Base-by-base conservation (phyloP, 2,888 invertebrate species). In the Macrosoma leucophasiata region DNA sequence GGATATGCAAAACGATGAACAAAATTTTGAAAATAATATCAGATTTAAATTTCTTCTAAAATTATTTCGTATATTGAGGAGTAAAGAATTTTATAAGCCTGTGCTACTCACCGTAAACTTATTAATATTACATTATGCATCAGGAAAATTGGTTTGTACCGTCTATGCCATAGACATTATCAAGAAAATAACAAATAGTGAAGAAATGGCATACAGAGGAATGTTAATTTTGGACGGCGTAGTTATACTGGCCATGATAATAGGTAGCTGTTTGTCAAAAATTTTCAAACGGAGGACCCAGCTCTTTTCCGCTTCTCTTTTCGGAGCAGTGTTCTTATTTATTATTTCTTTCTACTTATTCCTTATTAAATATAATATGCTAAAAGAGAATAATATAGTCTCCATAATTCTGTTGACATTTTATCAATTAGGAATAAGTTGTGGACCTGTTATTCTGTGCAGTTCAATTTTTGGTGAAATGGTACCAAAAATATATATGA, bases 351-450 rank as follows among this genome's bases (percentile, higher is more conserved):
- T 47, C 2, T 52, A 52, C 31, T 41, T 51, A 9, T 56, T 45
- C 34, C 23, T 52, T 12, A 24, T 46, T 2, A 36, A n/a, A n/a
- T n/a, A n/a, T n/a, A n/a, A n/a, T n/a, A n/a, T n/a, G n/a, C n/a
- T n/a, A n/a, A n/a, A n/a, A n/a, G n/a, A n/a, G n/a, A n/a, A n/a
- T n/a, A n/a, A n/a, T n/a, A n/a, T n/a, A n/a, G n/a, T n/a, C n/a
- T 62, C 68, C 5, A 52, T 72, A 20, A 32, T 50, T 0, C 41
- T 73, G 8, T 37, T 73, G 13, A 56, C 58, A n/a, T 48, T 50
- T 2, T 69, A 63, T 46, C 59, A 58, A 0, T 43, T 62, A 15
- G 14, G 4, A 9, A 48, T 65, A 3, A 58, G 61, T 30, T 57
- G 57, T 40, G 62, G 62, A 2, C 63, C 62, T 0, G 55, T 63